Base-by-base conservation (phyloP, 1,140 invertebrate species). In the Drosophila erecta region DNA sequence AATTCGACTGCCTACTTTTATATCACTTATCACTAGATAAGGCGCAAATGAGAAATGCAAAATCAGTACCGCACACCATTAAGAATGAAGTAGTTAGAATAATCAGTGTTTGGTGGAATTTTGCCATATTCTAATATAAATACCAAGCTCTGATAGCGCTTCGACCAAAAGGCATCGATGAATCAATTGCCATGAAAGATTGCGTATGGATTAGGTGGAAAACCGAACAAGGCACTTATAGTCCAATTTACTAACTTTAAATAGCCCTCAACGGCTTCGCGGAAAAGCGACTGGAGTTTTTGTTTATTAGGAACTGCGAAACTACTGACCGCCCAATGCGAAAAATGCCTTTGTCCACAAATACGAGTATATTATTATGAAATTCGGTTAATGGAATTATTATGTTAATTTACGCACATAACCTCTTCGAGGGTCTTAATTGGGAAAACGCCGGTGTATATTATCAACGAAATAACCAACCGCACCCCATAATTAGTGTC, bases 131-230 rank as follows among this genome's bases (percentile, higher is more conserved):
- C 38, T 46, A 40, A 70, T 56, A 70, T 59, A 46, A 66, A 22
- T 40, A 74, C 70, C 44, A 54, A 64, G 71, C 56, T 53, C 51
- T 24, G 72, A 75, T 75, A 75, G 53, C 22, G 17, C 41, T 3
- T 8, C 50, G 50, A 46, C 57, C 22, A 46, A 56, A 61, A 74
- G 44, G n/a, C 17, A 33, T 61, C 43, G 70, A 67, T 76, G 81
- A 84, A 84, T 84, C 80, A 79, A 71, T 84, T 72, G 71, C 56
- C 40, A 14, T 27, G 72, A 72, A 72, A 80, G 66, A 73, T 80
- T 80, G 60, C 14, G 46, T 24, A n/a, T 27, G 40, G 60, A 73
- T 80, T 74, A 74, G 37, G 44, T 43, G 58, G 71, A 74, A 75
- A 57, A 43, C 50, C 59, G 27, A 47, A 10, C 15, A 8, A 61